phyloP scores from a whole-genome alignment of 2,797 vertebrate genomes.

The Phalloptychus januarius region DNA sequence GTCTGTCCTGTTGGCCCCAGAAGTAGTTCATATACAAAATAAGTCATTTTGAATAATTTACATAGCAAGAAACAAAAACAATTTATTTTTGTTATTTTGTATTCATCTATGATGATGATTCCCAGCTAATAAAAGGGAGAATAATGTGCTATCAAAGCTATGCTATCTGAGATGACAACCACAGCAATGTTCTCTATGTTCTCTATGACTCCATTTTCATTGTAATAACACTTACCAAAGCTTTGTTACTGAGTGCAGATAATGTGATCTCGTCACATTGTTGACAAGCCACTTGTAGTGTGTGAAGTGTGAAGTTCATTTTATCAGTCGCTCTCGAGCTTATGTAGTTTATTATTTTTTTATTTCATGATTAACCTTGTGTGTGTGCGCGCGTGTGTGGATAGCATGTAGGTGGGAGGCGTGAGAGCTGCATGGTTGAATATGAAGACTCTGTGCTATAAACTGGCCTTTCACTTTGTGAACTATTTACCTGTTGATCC shows the following conservation, averaged over 20 bases:
- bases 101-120: constrained; percentile 52
- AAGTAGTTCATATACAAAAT: constrained; percentile 45
- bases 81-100: constrained; percentile 43
- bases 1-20: constrained; percentile 1
- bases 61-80: constrained; percentile 49
- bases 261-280: constrained; percentile 50
- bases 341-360: constrained; percentile 63
- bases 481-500: constrained; percentile 63
- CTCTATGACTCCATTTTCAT: constrained; percentile 47
- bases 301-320: constrained; percentile 67
- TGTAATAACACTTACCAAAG: constrained; percentile 49
- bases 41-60: constrained; percentile 67
- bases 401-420: constrained; percentile 55
- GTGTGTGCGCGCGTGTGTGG: constrained; percentile 34
- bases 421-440: constrained; percentile 39
- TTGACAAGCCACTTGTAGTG: constrained; percentile 58
- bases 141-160: constrained; percentile 36
- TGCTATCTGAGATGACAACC: constrained; percentile 58
- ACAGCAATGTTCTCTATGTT: constrained; percentile 45
- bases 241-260: constrained; percentile 66
- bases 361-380: constrained; percentile 25
- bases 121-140: constrained; percentile 19
- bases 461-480: constrained; percentile 66
- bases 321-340: constrained; percentile 70
- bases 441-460: constrained; percentile 49